A percentile compares a stretch with the other conserved stretches of the same genome.
These are phyloP conservation scores for Ctenomys sociabilis DNA, from an alignment of 2,113 vertebrate species.

Conservation along the genomic window DNA sequence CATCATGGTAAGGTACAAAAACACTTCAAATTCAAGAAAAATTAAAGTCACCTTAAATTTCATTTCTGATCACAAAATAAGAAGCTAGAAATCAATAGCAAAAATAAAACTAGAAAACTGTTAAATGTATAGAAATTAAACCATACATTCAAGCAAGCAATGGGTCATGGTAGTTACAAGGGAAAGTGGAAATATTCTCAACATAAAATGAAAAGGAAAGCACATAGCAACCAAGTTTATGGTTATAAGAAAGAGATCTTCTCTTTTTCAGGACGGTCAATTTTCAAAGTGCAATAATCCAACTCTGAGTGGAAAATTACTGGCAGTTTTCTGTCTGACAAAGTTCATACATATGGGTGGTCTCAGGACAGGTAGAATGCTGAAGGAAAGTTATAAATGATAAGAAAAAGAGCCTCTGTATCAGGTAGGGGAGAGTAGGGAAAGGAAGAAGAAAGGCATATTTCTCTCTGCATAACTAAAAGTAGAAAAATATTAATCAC, in stretches of 20 bases:
- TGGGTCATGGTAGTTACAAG: not conserved
- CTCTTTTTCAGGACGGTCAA: not conserved
- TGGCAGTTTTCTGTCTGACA: not conserved
- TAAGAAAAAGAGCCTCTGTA: not conserved
- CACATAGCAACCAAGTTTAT: not conserved
- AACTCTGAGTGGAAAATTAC: not conserved
- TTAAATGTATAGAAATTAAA: conserved; percentile 7
- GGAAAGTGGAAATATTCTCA: not conserved
- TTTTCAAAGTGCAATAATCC: not conserved
- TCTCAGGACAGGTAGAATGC: not conserved
- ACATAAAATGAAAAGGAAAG: conserved; percentile 34
- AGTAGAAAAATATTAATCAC: not conserved
- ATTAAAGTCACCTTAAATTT: not conserved
- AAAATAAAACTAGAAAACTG: not conserved
- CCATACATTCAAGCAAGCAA: not conserved
- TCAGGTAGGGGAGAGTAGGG: not conserved
- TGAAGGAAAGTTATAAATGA: not conserved
- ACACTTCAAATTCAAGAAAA: not conserved
- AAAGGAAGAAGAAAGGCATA: not conserved
- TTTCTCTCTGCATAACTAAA: not conserved
- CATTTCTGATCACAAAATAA: not conserved
- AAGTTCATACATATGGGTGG: not conserved
- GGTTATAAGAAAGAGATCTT: not conserved
- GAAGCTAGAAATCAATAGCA: conserved; percentile 27
- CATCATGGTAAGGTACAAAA: not conserved